Evolutionary conservation across 92 coral and sea anemone genomes (phyloP), one percentile per base, ranked within the genome.

Genomic region (Paramuricea clavata): DNA sequence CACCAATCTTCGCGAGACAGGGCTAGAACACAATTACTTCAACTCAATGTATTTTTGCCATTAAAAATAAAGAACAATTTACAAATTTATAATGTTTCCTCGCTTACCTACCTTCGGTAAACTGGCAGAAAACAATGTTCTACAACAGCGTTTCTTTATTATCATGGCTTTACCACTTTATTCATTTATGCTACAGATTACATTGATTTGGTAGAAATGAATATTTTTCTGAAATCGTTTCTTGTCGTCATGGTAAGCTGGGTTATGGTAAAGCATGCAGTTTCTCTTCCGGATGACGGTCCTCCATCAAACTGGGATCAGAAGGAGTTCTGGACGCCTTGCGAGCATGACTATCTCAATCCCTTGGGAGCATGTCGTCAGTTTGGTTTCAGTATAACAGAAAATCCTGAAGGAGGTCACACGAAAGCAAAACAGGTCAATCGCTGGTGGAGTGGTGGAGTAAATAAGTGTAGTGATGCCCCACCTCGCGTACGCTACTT

Each of bases 371-470:
- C 49, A 49, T 71, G 78, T 71, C 6, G 52, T 47, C 41, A 23
- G 13, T 22, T 17, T 23, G 78, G 78, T 27, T 71, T 71, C 41
- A 71, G 78, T 17, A 49, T 71, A 27, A 71, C 78, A 7, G 23
- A 11, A 49, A 71, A 71, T 49, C 78, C 78, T 6, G 43, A 71
- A 0, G 78, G 78, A 10, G 78, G 78, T 21, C 30, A 71, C 78
- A 71, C 78, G 12, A 71, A 71, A 23, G 78, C 78, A 7, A 71
- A 49, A 11, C 78, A 71, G 52, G 78, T 71, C 49, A 3, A 71
- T 17, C 32, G 49, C 2, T 32, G 25, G 28, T 71, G 78, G 78
- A 49, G 26, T 1, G 78, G 78, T 19, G 15, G n/a, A 2, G 1
- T 9, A 11, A 71, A 30, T 28, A 41, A 36, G 27, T 23, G 52